Percentiles rank a stretch among this genome's conserved stretches.
These are phyloP conservation scores for Tetraodon nigroviridis DNA, from an alignment of 2,113 vertebrate genomes.

Conservation along the genomic window DNA sequence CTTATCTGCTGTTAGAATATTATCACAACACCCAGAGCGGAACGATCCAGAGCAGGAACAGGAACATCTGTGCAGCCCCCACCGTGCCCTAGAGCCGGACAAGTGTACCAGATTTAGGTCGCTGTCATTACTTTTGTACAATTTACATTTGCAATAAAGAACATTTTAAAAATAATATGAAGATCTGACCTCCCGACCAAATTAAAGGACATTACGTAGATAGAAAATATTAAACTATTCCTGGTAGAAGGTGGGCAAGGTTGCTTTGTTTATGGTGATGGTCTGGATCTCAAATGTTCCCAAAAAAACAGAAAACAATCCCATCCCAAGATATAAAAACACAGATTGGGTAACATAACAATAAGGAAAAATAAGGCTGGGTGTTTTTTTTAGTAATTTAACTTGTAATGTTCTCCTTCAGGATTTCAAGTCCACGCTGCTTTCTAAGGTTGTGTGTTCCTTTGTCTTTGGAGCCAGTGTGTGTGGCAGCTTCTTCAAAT, in stretches of 20 bases:
- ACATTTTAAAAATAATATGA: background rate
- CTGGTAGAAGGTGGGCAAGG: conserved; percentile 42
- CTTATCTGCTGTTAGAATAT: background rate
- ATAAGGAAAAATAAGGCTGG: background rate
- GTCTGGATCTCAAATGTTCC: background rate
- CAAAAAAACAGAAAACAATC: background rate
- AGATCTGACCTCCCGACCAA: conserved; percentile 20
- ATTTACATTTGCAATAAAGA: conserved; percentile 3
- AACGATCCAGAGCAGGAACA: background rate
- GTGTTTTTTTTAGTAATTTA: background rate
- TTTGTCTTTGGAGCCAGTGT: conserved; percentile 19
- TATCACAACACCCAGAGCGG: conserved; percentile 1
- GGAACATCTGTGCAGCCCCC: conserved; percentile 3
- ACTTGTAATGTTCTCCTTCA: background rate
- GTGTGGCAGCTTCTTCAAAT: conserved; percentile 31
- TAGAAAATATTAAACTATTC: conserved; percentile 43
- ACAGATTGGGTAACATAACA: background rate
- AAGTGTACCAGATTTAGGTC: background rate
- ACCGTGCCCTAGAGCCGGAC: background rate
- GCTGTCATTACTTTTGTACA: background rate
- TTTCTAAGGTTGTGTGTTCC: background rate
- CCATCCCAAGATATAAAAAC: background rate
- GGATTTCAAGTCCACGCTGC: background rate
- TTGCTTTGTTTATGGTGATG: conserved; percentile 25
- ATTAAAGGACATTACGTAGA: conserved; percentile 17